Percentiles rank a stretch among this genome's conserved stretches.
phyloP scores from a whole-genome alignment of 2,888 invertebrate genomes.

The Nasonia oneida region DNA sequence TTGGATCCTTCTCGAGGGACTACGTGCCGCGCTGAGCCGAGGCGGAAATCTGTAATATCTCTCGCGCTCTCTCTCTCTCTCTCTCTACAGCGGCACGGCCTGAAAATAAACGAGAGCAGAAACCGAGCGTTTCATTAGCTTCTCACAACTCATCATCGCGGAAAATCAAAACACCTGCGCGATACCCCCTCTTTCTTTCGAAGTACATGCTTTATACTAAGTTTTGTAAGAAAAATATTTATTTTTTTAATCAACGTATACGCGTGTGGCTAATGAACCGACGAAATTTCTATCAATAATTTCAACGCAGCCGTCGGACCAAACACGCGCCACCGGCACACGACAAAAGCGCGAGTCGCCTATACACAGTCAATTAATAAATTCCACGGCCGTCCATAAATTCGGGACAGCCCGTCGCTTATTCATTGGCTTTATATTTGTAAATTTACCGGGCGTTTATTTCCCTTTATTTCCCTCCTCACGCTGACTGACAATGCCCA shows the following conservation, averaged over 20 bases:
- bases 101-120: slow-evolving; percentile 31
- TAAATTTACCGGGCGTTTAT: not conserved
- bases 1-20: slow-evolving; percentile 43
- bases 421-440: not conserved
- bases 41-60: slow-evolving; percentile 37
- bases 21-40: not conserved
- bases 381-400: not conserved
- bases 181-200: not conserved
- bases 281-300: too few relatives aligned
- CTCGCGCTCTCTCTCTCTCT: not conserved
- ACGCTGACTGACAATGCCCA: not conserved
- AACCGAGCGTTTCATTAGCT: slow-evolving; percentile 24
- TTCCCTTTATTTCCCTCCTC: too few relatives aligned
- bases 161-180: not conserved
- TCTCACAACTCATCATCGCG: not conserved
- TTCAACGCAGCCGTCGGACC: too few relatives aligned
- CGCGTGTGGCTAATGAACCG: too few relatives aligned
- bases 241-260: too few relatives aligned
- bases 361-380: not conserved
- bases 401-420: not conserved
- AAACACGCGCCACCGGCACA: too few relatives aligned
- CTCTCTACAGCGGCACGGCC: not conserved
- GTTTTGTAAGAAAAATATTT: too few relatives aligned
- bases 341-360: too few relatives aligned
- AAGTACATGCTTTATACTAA: not conserved